Base-by-base conservation (phyloP, 2,113 vertebrate species). In the Syngnathus scovelli region DNA sequence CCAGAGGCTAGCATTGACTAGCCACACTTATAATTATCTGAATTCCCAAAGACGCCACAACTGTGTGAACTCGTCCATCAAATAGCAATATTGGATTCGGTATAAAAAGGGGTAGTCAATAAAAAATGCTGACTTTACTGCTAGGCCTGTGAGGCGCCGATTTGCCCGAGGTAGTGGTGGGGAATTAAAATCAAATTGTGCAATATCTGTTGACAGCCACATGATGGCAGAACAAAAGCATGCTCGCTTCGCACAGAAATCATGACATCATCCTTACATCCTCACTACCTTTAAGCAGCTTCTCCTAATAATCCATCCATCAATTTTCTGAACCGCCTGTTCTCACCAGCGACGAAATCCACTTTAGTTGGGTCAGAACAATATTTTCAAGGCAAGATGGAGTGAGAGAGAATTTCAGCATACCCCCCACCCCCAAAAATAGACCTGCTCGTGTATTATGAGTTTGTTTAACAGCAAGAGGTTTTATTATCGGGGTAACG, bases 151-250 rank as follows among this genome's bases (percentile, higher is more conserved):
- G 19, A 51, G 8, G 49, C 18, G 19, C 19, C 7, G 49, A 51
- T 19, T 51, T 51, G 49, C 19, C 49, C 4, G 13, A 51, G 48
- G 27, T 55, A 27, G 21, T 13, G 10, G n/a, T 55, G 52, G n/a
- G 52, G 0, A 23, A 27, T 23, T 11, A 55, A 55, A 55, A 5
- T 36, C 0, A 36, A 59, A 61, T 33, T 48, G 43, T 36, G 21
- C 62, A 64, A 46, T 64, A 44, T 27, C 23, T 23, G 6, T 36
- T 64, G 43, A 48, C 21, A 64, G 21, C 60, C 91, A 92, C 78
- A 68, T 61, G 88, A 85, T 87, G 91, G 86, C 84, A 87, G 84
- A 66, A 78, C 77, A 72, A 83, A 84, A 76, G 83, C 81, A 81
- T 66, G 37, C n/a, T 52, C 6, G 33, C 67, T 74, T 68, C 64